Conservation (phyloP, 2,888 invertebrate species). For the Blomia tropicalis region DNA sequence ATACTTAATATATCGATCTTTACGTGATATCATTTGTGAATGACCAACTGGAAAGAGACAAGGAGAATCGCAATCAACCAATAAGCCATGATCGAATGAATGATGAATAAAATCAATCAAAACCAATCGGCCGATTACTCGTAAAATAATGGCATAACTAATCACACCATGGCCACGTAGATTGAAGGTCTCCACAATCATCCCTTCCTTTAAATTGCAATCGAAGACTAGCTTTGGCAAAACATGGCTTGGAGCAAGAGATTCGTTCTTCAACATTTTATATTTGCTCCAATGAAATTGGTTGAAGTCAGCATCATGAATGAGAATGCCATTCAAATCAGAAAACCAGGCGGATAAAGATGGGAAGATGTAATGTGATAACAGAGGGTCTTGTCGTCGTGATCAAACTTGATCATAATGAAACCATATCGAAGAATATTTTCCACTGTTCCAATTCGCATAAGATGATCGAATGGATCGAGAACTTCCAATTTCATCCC, state of each 20-base stretch:
- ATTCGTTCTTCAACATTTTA: background rate
- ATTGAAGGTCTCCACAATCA: constrained; percentile 28
- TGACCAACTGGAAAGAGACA: background rate
- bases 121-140: background rate
- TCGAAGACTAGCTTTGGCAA: background rate
- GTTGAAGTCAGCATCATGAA: background rate
- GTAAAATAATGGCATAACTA: background rate
- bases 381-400: background rate
- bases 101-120: background rate
- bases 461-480: background rate
- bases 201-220: constrained; percentile 17
- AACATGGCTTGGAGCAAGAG: background rate
- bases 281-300: background rate
- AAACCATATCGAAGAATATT: background rate
- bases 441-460: background rate
- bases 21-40: background rate
- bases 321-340: background rate
- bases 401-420: background rate
- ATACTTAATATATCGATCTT: background rate
- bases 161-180: background rate
- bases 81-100: background rate
- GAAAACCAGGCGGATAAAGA: background rate
- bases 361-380: constrained; percentile 1
- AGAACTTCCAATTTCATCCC: constrained; percentile 4
- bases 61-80: background rate